Conservation (phyloP, 1,140 invertebrate species). For the Medauroidea extradentata region DNA sequence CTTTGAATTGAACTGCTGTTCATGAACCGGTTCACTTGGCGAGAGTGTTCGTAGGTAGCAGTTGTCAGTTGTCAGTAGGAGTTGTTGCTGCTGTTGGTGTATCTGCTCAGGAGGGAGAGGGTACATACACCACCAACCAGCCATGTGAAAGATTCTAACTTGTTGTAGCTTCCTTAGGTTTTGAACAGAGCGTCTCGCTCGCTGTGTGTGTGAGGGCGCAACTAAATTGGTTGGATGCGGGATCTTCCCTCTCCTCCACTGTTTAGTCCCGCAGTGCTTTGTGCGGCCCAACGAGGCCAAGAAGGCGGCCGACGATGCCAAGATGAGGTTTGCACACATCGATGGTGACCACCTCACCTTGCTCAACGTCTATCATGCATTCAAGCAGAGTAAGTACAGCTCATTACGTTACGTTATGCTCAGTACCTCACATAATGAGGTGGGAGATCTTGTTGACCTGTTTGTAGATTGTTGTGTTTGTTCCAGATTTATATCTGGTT, state of each 20-base stretch:
- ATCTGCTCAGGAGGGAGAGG: no score
- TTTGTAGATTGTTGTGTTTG: no score
- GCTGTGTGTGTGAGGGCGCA: constrained; percentile 25
- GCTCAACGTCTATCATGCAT: constrained; percentile 95
- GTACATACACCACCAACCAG: no score
- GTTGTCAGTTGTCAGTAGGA: no score
- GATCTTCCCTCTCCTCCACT: constrained; percentile 44
- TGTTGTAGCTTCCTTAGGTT: constrained; percentile 47
- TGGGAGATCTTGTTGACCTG: no score
- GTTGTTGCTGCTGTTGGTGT: no score
- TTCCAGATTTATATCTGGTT: constrained; percentile 3
- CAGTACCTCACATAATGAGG: no score
- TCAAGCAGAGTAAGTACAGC: constrained; percentile 93
- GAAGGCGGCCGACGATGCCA: constrained; percentile 97
- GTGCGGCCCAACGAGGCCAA: constrained; percentile 98
- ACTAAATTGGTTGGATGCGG: constrained; percentile 56
- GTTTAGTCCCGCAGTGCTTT: constrained; percentile 97
- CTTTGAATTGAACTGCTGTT: background rate
- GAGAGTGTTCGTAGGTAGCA: no score
- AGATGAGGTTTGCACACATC: constrained; percentile 98
- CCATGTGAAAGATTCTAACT: constrained; percentile 31
- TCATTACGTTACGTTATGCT: no score
- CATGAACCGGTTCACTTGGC: background rate
- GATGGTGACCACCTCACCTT: constrained; percentile 98
- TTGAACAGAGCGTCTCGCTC: constrained; percentile 19